These are phyloP conservation scores for Eremophila alpestris DNA, from an alignment of 2,797 vertebrate species.

Conservation along the genomic window DNA sequence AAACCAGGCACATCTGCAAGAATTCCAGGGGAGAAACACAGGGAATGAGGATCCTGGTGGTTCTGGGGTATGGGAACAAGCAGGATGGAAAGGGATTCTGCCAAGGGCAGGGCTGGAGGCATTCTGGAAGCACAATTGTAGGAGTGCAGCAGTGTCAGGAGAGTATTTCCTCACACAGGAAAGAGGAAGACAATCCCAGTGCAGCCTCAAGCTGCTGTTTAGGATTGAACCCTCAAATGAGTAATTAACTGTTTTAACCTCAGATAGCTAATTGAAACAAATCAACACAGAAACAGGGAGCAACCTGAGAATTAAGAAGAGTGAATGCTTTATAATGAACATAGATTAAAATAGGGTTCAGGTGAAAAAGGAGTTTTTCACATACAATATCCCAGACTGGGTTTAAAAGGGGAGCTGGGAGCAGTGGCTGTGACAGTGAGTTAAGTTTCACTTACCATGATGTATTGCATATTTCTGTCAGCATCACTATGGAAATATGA, in stretches of 20 bases:
- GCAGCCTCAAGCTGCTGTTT: background rate
- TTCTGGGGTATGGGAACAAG: background rate
- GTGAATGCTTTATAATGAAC: background rate
- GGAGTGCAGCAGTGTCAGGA: background rate
- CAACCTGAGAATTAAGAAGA: background rate
- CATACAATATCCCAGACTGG: background rate
- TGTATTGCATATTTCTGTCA: constrained; percentile 39
- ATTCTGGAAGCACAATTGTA: background rate
- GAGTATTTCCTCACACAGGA: background rate
- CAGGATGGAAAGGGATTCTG: too few relatives aligned
- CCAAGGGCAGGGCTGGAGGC: background rate
- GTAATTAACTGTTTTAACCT: background rate
- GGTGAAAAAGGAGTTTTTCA: background rate
- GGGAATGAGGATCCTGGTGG: background rate
- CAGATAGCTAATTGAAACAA: background rate
- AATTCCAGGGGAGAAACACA: accelerated
- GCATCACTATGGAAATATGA: constrained; percentile 64
- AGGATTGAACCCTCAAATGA: background rate
- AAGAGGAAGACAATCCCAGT: background rate
- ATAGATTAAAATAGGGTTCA: background rate
- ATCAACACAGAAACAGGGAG: background rate
- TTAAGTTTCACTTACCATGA: background rate
- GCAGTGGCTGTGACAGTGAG: background rate
- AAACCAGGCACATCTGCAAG: background rate
- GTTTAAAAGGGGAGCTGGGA: background rate